Percentiles rank a stretch among this genome's conserved stretches.
phyloP scores from a whole-genome alignment of 2,113 vertebrate species.

The Neoarius graeffei region DNA sequence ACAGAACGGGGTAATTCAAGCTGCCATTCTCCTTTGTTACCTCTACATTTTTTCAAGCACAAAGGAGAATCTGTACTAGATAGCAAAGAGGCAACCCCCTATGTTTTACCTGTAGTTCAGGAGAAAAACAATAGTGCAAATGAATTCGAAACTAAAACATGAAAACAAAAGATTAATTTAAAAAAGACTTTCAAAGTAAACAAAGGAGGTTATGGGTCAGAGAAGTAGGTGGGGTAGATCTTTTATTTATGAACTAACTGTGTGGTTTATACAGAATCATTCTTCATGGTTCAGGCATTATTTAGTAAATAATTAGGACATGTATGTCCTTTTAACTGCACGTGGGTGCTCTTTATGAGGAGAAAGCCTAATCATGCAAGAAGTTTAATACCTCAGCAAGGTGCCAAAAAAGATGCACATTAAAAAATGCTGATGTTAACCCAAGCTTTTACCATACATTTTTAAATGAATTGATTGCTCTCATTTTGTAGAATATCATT shows the following conservation, averaged over 20 bases:
- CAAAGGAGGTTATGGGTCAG: not conserved
- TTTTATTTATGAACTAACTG: not conserved
- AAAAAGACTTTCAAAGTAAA: not conserved
- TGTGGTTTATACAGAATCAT: not conserved
- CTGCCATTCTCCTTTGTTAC: not conserved
- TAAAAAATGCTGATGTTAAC: not conserved
- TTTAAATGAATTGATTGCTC: not conserved
- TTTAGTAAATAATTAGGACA: not conserved
- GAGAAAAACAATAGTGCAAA: not conserved
- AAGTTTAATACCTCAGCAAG: not conserved
- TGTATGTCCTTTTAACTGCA: constrained; percentile 13
- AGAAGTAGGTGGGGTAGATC: not conserved
- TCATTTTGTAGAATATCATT: not conserved
- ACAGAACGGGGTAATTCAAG: not conserved
- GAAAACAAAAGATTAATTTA: not conserved
- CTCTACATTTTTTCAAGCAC: not conserved
- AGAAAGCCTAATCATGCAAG: constrained; percentile 32
- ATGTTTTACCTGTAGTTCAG: not conserved
- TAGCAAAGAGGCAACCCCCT: not conserved
- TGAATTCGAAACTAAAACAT: not conserved
- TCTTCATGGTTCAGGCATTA: not conserved
- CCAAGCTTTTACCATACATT: not conserved
- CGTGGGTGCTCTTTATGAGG: constrained; percentile 43
- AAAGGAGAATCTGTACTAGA: not conserved
- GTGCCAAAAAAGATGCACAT: not conserved